These are phyloP conservation scores for Corythucha ciliata DNA, from an alignment of 2,888 invertebrate genomes.

Conservation along the genomic window DNA sequence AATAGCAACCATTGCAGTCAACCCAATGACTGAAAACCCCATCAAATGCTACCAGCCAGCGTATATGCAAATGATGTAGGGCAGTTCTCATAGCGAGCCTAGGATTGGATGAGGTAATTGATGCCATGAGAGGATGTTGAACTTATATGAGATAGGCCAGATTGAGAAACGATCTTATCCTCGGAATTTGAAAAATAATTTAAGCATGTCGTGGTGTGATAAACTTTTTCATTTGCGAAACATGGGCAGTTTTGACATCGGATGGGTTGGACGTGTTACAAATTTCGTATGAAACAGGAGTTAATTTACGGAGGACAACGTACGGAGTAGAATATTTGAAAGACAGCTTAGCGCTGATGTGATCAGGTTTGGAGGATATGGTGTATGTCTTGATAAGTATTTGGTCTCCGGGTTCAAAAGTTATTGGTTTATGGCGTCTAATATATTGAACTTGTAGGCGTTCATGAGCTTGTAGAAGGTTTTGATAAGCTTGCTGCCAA, in stretches of 20 bases:
- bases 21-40: no score
- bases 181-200: no score
- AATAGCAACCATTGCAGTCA: no score
- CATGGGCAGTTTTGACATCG: conserved; percentile 1
- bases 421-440: neutral
- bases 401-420: neutral
- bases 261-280: neutral
- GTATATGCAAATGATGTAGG: no score
- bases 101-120: no score
- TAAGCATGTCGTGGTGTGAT: no score
- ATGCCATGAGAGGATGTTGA: no score
- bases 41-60: no score
- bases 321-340: conserved; percentile 4
- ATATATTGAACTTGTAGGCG: neutral
- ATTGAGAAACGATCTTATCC: no score
- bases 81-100: no score
- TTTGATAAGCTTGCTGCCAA: conserved; percentile 7
- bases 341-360: neutral
- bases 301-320: neutral
- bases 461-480: conserved; percentile 8
- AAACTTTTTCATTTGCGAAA: conserved; percentile 14
- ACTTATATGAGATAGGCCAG: no score
- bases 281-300: conserved; percentile 3
- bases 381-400: conserved; percentile 12
- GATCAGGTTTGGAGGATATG: conserved; percentile 1